phyloP scores from a whole-genome alignment of 2,113 vertebrate genomes.

The Stegastes partitus region DNA sequence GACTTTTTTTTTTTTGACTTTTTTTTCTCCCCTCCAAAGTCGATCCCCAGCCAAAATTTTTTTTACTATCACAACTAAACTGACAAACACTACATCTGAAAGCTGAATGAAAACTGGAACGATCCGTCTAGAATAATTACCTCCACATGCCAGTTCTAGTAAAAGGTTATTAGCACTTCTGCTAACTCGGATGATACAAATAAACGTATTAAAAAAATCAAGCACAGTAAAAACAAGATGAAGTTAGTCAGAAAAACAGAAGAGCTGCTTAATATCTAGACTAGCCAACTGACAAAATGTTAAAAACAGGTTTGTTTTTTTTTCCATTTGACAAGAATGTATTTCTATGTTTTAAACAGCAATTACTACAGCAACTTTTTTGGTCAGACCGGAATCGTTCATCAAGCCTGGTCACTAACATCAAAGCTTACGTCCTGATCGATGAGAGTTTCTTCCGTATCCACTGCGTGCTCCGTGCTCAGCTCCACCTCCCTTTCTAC shows the following conservation, averaged over 20 bases:
- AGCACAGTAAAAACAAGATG: slow-evolving; percentile 49
- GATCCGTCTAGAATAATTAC: slow-evolving; percentile 40
- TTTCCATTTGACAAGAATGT: slow-evolving; percentile 40
- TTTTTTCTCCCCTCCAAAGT: slow-evolving; percentile 9
- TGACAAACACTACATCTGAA: slow-evolving; percentile 51
- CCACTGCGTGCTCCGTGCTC: neutral
- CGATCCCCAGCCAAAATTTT: neutral
- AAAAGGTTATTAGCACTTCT: slow-evolving; percentile 47
- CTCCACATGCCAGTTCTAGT: slow-evolving; percentile 56
- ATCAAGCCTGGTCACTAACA: slow-evolving; percentile 51
- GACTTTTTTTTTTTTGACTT: neutral
- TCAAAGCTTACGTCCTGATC: slow-evolving; percentile 50
- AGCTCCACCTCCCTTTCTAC: slow-evolving; percentile 29
- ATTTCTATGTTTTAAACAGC: slow-evolving; percentile 50
- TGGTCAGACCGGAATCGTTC: slow-evolving; percentile 38
- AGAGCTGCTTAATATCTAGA: slow-evolving; percentile 41
- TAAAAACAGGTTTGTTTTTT: slow-evolving; percentile 54
- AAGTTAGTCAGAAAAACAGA: slow-evolving; percentile 53
- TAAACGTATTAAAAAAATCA: slow-evolving; percentile 28
- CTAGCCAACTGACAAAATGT: slow-evolving; percentile 57
- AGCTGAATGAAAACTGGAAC: slow-evolving; percentile 47
- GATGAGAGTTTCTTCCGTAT: slow-evolving; percentile 20
- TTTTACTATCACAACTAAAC: slow-evolving; percentile 47
- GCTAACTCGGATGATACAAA: slow-evolving; percentile 31
- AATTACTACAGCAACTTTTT: slow-evolving; percentile 44